These are phyloP conservation scores for Cacatua alba DNA, from an alignment of 2,113 vertebrate species.

Conservation along the genomic window DNA sequence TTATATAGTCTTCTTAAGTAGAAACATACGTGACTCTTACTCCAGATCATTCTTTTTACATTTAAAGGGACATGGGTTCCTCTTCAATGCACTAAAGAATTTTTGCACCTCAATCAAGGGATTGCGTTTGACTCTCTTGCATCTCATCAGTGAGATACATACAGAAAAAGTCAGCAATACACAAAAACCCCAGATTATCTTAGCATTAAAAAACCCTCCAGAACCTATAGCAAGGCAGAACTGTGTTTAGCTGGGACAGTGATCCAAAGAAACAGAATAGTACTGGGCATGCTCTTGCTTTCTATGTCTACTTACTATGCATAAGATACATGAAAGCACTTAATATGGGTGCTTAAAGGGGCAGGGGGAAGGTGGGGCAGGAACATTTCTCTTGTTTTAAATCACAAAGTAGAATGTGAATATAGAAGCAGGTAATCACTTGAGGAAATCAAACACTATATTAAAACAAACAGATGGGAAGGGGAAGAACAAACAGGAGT, in stretches of 20 bases:
- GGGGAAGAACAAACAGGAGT: background rate
- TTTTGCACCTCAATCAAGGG: background rate
- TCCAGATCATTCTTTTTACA: background rate
- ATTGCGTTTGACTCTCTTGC: background rate
- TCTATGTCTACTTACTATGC: background rate
- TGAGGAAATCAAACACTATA: background rate
- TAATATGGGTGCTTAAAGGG: background rate
- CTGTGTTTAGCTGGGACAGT: background rate
- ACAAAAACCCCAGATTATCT: background rate
- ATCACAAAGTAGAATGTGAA: background rate
- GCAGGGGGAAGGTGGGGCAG: background rate
- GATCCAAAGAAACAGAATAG: background rate
- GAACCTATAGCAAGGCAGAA: background rate
- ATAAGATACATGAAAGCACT: background rate
- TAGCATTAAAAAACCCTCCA: background rate
- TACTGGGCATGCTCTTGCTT: background rate
- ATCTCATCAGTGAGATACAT: background rate
- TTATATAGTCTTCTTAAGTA: background rate
- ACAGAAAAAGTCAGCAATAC: background rate
- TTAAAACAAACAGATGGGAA: background rate
- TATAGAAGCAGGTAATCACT: background rate
- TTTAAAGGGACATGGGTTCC: background rate
- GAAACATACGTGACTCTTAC: background rate
- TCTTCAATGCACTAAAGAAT: background rate
- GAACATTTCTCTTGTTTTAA: background rate